phyloP scores from a whole-genome alignment of 2,113 vertebrate genomes.

The Notechis scutatus region DNA sequence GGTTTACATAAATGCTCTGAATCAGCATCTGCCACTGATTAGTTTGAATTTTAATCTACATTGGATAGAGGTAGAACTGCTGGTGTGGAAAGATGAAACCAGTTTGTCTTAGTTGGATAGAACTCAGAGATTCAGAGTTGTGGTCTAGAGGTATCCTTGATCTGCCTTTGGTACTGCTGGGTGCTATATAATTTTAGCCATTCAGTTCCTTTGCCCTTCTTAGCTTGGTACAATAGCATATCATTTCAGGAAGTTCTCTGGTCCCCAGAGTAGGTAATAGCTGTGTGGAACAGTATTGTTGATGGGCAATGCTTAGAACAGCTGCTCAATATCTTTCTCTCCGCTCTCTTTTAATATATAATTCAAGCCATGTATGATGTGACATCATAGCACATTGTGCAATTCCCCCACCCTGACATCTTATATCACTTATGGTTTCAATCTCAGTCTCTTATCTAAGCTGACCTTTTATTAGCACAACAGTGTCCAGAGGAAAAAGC shows the following conservation, averaged over 20 bases:
- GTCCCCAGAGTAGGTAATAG: not conserved
- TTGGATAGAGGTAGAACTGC: not conserved
- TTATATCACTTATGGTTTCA: not conserved
- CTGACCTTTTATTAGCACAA: not conserved
- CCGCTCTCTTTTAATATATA: not conserved
- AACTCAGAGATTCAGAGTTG: not conserved
- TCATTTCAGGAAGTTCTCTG: not conserved
- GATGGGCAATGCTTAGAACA: not conserved
- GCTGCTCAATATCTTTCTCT: not conserved
- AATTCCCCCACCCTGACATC: not conserved
- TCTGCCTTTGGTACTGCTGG: not conserved
- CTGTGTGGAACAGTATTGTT: not conserved
- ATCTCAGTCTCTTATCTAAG: not conserved
- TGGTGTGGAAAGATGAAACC: not conserved
- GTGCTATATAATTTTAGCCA: not conserved
- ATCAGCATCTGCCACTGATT: not conserved
- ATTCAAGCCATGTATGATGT: not conserved
- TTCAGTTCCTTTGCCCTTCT: not conserved
- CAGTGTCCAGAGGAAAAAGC: not conserved
- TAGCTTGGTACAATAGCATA: not conserved
- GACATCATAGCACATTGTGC: not conserved
- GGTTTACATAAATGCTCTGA: not conserved
- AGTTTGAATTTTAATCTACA: not conserved
- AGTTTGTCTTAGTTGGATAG: not conserved
- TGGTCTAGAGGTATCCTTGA: not conserved